Percentiles rank a stretch among this genome's conserved stretches.
phyloP scores from a whole-genome alignment of 2,797 vertebrate genomes.

The Bucorvus abyssinicus region DNA sequence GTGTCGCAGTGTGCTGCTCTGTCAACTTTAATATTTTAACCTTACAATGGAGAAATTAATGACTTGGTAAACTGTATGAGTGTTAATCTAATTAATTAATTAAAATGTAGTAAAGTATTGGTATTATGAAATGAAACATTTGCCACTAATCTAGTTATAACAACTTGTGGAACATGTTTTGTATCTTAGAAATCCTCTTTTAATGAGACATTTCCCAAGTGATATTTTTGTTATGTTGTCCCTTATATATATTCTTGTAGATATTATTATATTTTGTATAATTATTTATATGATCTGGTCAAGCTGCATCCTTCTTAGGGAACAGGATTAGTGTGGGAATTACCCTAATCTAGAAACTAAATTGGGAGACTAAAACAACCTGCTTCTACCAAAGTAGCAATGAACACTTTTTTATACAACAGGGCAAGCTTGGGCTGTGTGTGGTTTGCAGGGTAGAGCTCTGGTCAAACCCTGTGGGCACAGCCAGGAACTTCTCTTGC shows the following conservation, averaged over 20 bases:
- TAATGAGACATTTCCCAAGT: not conserved
- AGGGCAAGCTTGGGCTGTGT: not conserved
- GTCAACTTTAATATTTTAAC: conserved; percentile 50
- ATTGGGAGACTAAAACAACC: not conserved
- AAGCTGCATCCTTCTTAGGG: not conserved
- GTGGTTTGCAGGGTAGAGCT: not conserved
- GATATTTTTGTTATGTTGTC: not conserved
- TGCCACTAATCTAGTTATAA: not conserved
- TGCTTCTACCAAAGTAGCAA: not conserved
- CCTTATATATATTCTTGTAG: not conserved
- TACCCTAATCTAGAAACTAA: not conserved
- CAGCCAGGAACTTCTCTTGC: not conserved
- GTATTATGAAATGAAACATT: not conserved
- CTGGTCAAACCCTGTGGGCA: accelerated
- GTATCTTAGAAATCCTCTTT: not conserved
- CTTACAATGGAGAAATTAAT: conserved; percentile 39
- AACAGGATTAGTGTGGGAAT: not conserved
- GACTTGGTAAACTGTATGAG: not conserved
- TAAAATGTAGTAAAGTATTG: not conserved
- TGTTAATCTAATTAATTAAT: not conserved
- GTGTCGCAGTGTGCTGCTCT: not conserved
- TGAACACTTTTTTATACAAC: no score
- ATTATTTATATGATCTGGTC: not conserved
- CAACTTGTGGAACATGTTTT: not conserved
- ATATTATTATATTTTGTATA: not conserved